Evolutionary conservation across 92 coral and sea anemone species (phyloP), one percentile per base, ranked within the genome.

Genomic region (Pocillopora meandrina): DNA sequence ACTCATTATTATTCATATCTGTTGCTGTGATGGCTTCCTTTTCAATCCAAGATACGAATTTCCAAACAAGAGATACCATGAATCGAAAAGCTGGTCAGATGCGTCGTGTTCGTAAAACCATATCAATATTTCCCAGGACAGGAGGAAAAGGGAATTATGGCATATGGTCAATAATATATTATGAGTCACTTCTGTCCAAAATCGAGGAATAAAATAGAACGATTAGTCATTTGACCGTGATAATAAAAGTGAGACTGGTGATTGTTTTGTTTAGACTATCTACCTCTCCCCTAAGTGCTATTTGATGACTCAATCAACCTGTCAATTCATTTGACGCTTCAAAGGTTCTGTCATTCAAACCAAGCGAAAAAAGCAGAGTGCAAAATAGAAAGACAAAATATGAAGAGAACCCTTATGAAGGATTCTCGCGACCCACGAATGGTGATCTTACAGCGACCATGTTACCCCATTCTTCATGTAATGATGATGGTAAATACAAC

Each of bases 1-100:
- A 81, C 14, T 81, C 85, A 81, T 81, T 71, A 71, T 81, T 71
- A 81, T 81, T 71, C 77, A 81, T 70, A 58, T 71, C 47, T 19
- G 77, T 60, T 9, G 13, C 60, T 21, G 42, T 58, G 47, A 35
- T 59, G 57, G 42, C 67, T 60, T 71, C 63, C 77, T 72, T 78
- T 65, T 71, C 34, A 20, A 60, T 49, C 77, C 12, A 17, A 70
- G 19, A 42, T 42, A 42, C 52, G 52, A 34, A 36, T 15, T 36
- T 35, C 20, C 74, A 71, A 71, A 36, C 60, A 65, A 59, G 42
- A 18, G 19, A 33, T 49, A 67, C 59, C 12, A 12, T 36, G 15
- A 49, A 15, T 61, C 81, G 34, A 59, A 31, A 0, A 68, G 12
- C 42, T 13, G 65, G 58, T 57, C 56, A 34, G 47, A 36, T 35